phyloP scores from a whole-genome alignment of 2,888 invertebrate genomes.

The Aproaerema taeniolella region DNA sequence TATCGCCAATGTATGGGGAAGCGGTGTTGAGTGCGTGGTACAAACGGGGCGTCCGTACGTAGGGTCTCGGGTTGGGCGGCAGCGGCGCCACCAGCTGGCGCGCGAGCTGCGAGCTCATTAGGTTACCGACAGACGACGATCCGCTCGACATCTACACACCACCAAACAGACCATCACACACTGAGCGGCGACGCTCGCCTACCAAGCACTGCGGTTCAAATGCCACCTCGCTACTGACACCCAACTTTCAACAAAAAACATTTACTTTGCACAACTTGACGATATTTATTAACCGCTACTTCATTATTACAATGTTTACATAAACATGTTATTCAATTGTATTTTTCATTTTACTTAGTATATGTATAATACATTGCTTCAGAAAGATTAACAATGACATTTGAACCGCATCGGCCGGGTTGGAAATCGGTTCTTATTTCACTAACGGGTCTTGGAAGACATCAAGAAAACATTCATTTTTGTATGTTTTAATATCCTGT shows the following conservation, averaged over 20 bases:
- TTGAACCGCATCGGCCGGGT: neutral
- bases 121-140: constrained; percentile 43
- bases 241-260: neutral
- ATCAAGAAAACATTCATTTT: too few relatives aligned
- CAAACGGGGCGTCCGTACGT: constrained; percentile 75
- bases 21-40: constrained; percentile 76
- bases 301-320: too few relatives aligned
- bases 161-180: constrained; percentile 41
- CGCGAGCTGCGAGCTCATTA: constrained; percentile 79
- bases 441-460: too few relatives aligned
- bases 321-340: too few relatives aligned
- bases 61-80: constrained; percentile 69
- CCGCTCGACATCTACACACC: constrained; percentile 60
- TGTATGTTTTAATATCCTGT: too few relatives aligned
- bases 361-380: neutral
- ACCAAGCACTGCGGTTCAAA: neutral
- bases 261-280: too few relatives aligned
- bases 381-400: constrained; percentile 3
- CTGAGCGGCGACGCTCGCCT: constrained; percentile 7
- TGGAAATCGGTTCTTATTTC: constrained; percentile 1
- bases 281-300: too few relatives aligned
- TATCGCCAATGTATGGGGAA: constrained; percentile 62
- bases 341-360: too few relatives aligned
- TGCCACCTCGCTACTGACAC: neutral
- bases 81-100: constrained; percentile 79